Evolutionary conservation across 2,888 invertebrate genomes (phyloP), one percentile per base, ranked within the genome.

Genomic region (Dolichopus griseipennis): DNA sequence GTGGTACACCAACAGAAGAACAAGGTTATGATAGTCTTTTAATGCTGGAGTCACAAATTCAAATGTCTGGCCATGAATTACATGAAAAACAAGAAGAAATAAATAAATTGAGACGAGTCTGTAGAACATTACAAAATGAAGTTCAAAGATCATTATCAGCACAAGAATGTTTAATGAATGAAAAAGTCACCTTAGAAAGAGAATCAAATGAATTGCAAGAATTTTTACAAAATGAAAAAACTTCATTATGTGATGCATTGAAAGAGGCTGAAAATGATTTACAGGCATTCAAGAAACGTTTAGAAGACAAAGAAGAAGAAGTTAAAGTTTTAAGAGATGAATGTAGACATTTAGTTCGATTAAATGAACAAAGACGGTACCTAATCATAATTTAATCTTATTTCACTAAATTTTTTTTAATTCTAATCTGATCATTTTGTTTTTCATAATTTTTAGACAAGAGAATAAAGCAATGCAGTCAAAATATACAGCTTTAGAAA

Each of bases 131-230:
- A 68, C 90, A 91, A 75, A 83, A 86, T 75, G 90, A 90, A 74
- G 83, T 85, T 76, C 88, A 90, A 68, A 85, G 86, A 71, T 89
- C 88, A 69, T 81, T 90, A 67, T 86, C 86, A 68, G 83, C 87
- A 0, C 90, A 90, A 72, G 88, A 89, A 68, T 80, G 85, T 18
- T 81, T 92, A 65, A 82, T 90, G 68, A 88, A 89, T 72, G 90
- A 93, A 72, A 88, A 92, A 72, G 85, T 88, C 70, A 91, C 91
- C 75, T 84, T 90, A 33, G 93, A 94, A 78, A 86, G 85, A 22
- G 94, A 94, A 78, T 88, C 91, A 37, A 84, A 85, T 3, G 94
- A 95, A 81, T 84, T 94, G 82, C 92, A 93, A 77, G 93, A 94
- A 76, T 95, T 95, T 78, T 84, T 94, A 71, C 91, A 92, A 74